Evolutionary conservation across 2,797 vertebrate species (phyloP), one percentile per base, ranked within the genome.

Genomic region (Parotocinclus haroldoi): DNA sequence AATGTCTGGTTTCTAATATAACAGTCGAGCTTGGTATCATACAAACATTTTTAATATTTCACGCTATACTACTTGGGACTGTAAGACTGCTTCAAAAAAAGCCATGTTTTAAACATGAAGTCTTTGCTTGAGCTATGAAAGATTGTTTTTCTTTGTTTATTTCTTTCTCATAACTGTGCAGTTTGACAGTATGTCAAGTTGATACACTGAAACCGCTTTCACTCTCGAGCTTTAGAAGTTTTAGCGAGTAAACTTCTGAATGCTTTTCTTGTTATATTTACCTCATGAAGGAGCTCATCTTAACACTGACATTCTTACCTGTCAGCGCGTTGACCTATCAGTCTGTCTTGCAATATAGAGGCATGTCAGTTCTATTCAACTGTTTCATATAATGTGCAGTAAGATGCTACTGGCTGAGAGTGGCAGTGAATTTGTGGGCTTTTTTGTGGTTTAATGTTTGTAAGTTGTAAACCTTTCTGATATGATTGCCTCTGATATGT

Each of bases 81-180:
- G 27, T 27, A 27, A 27, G 27, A 27, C 27, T 27, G 27, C 16
- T 39, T 45, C 13, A 14, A 50, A 18, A 63, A 44, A 12, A 53
- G 36, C 48, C 16, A 68, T 73, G 73, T 69, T 65, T 71, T 70
- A 73, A 71, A 73, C 61, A 63, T 71, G 51, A 71, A 58, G 56
- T 62, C 14, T 54, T 18, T n/a, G 17, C 46, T 45, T 57, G 45
- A 50, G 18, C 51, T 61, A 59, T 19, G 51, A 71, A 55, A 54
- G 17, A 42, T 44, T 19, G 27, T 27, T 27, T 27, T 27, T 27
- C 27, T 27, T 27, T 27, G 27, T 27, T 27, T 27, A 27, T 45
- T 57, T 61, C 53, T 19, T 63, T 60, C 40, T 75, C 57, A 67
- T 49, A 64, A 36, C 42, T 11, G 5, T 16, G 45, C 42, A 58